A percentile compares a stretch with the other conserved stretches of the same genome.
Conservation (phyloP, 92 coral and sea anemone genomes). For the Epizoanthus stellaris region DNA sequence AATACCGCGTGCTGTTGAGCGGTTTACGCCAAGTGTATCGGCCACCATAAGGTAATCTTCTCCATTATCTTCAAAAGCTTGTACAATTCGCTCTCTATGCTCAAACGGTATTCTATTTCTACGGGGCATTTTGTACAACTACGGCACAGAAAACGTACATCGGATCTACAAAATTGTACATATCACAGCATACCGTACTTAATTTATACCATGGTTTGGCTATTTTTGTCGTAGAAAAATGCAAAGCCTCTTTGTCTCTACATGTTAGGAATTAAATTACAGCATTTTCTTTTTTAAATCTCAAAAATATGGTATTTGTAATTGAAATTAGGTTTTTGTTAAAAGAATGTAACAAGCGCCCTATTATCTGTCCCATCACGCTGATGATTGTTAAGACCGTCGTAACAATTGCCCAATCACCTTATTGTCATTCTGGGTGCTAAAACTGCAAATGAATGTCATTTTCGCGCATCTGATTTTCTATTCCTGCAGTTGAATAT, state of each 20-base stretch:
- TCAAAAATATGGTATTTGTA: slow-evolving; percentile 5
- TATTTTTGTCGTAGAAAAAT: background rate
- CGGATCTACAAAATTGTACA: slow-evolving; percentile 17
- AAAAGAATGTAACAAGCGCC: slow-evolving; percentile 3
- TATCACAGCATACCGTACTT: slow-evolving; percentile 13
- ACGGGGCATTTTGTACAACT: too few relatives aligned
- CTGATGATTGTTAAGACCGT: slow-evolving; percentile 8
- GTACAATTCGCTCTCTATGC: too few relatives aligned
- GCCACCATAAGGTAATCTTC: too few relatives aligned
- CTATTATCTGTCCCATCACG: background rate
- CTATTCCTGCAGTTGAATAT: background rate
- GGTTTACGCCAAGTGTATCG: too few relatives aligned
- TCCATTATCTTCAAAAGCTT: too few relatives aligned
- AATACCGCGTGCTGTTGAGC: too few relatives aligned
- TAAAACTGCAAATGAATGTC: background rate
- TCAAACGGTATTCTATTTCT: too few relatives aligned
- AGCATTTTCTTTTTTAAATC: background rate
- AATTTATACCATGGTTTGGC: slow-evolving; percentile 7
- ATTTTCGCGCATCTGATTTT: background rate
- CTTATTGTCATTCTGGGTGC: too few relatives aligned
- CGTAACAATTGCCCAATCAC: slow-evolving; percentile 6
- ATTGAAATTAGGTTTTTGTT: slow-evolving; percentile 5
- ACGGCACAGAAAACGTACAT: slow-evolving; percentile 7
- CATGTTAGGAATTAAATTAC: too few relatives aligned
- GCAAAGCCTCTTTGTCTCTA: slow-evolving; percentile 6